Evolutionary conservation across 2,113 vertebrate species (phyloP), one percentile per base, ranked within the genome.

Genomic region (Dromaius novaehollandiae): DNA sequence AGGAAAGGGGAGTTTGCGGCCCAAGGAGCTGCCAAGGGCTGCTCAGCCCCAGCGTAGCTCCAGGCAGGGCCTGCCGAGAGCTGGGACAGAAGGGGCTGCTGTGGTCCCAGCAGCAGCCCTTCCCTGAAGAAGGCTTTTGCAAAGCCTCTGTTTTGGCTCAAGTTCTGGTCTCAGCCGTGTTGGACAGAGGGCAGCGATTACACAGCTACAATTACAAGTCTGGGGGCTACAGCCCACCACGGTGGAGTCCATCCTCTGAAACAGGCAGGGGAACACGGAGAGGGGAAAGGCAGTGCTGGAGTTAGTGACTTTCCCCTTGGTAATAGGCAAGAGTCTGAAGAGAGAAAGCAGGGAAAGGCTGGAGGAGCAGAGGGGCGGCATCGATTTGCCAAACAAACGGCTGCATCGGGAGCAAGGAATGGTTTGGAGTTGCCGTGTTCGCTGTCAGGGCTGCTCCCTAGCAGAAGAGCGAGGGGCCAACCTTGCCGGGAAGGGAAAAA

Each of bases 361-460:
- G 1, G 61, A 74, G 82, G 74, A 64, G 68, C 55, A 30, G 55
- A 30, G 26, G 28, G 55, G 55, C 28, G 12, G 28, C 25, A 1
- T 13, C 82, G 9, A 58, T 7, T 18, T 9, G 64, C 64, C 40
- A 6, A 2, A 28, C 40, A 6, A 3, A 28, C 24, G 21, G 85
- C 70, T 2, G 0, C 4, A 28, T 30, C 1, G 1, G 55, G 38
- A 28, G 48, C 30, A 18, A 9, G 19, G 40, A 15, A 48, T 20
- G 58, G 19, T 11, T 13, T 12, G 0, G 4, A 24, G 50, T 0
- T 5, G n/a, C 64, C 18, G 56, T 38, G 18, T 28, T 36, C 6
- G 40, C 55, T 9, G 28, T 17, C 25, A 28, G 53, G 53, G 53
- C 53, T 55, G 6, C 26, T 55, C 24, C 25, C 53, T 7, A 16